These are phyloP conservation scores for Patiria pectinifera DNA, from an alignment of 53 echinoderm and acorn worm species.

Conservation along the genomic window DNA sequence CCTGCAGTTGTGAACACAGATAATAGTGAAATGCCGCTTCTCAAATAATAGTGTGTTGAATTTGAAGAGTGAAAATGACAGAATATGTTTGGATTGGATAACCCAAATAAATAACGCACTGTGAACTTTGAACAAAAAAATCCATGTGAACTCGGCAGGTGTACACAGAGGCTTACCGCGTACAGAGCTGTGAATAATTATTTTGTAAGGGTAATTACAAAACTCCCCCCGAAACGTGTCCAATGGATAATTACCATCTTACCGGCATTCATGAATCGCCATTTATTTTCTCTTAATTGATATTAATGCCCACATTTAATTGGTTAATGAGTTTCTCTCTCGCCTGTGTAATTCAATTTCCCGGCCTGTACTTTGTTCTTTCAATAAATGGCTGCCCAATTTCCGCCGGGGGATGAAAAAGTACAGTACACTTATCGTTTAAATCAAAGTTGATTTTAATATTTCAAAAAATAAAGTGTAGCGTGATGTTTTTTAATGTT, in stretches of 20 bases:
- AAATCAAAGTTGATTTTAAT: not conserved
- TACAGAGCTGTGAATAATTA: constrained; percentile 29
- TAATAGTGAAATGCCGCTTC: not conserved
- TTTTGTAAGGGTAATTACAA: constrained; percentile 21
- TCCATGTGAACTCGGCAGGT: constrained; percentile 48
- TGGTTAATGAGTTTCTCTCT: constrained; percentile 10
- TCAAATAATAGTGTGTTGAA: not conserved
- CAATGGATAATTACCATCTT: constrained; percentile 3
- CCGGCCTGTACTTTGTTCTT: constrained; percentile 14
- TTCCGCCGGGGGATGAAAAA: not conserved
- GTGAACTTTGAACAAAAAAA: constrained; percentile 38
- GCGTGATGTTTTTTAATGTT: no score
- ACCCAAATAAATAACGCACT: not conserved
- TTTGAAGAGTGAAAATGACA: not conserved
- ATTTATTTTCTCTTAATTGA: constrained; percentile 43
- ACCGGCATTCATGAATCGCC: constrained; percentile 16
- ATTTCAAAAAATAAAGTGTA: no score
- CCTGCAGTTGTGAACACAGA: no score
- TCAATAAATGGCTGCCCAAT: constrained; percentile 35
- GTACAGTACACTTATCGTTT: not conserved
- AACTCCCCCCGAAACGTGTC: constrained; percentile 7
- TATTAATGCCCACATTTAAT: constrained; percentile 51
- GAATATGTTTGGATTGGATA: not conserved
- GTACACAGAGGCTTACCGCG: not conserved
- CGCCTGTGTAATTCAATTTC: constrained; percentile 19